Evolutionary conservation across 2,797 vertebrate species (phyloP), one percentile per base, ranked within the genome.

Genomic region (Halcyon leucocephala): DNA sequence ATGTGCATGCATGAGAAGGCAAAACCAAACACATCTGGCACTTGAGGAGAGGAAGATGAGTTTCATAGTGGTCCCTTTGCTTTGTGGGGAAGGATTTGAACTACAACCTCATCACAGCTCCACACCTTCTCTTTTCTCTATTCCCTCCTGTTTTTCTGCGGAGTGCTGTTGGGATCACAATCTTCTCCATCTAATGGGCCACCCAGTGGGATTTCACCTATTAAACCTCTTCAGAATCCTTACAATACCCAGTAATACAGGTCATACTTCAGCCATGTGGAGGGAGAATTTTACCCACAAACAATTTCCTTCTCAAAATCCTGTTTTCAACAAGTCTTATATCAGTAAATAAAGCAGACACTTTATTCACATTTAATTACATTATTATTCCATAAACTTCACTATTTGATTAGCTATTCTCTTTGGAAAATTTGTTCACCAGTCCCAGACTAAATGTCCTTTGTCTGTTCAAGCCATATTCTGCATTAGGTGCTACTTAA

Each of bases 381-480:
- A 6, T 86, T 84, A 55, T 94, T 84, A 90, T 80, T 95, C 82
- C 66, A 37, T 72, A 89, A 92, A 80, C 57, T 85, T 88, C 64
- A 58, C 37, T 85, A 78, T 93, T 83, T 97, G 91, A 97, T 97
- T 89, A 96, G 87, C 91, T 91, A 81, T 94, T 97, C 88, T 85
- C 28, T 91, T 88, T 73, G 51, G 79, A 87, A 95, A 90, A 95
- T 86, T 91, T 79, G 49, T 76, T 35, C 31, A 78, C 29, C 41
- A 39, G 31, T 85, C 73, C 73, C 82, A 91, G 82, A 89, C 61
- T 83, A 73, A 94, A 92, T 73, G 80, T 42, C 76, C 31, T 86
- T 92, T 87, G 49, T 51, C 73, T 78, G 44, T 65, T 84, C 62
- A 66, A 90, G 65, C 29, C 51, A 42, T 8, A 3, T 86, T 88